phyloP scores from a whole-genome alignment of 2,888 invertebrate species.

The Gymnocheta viridis region DNA sequence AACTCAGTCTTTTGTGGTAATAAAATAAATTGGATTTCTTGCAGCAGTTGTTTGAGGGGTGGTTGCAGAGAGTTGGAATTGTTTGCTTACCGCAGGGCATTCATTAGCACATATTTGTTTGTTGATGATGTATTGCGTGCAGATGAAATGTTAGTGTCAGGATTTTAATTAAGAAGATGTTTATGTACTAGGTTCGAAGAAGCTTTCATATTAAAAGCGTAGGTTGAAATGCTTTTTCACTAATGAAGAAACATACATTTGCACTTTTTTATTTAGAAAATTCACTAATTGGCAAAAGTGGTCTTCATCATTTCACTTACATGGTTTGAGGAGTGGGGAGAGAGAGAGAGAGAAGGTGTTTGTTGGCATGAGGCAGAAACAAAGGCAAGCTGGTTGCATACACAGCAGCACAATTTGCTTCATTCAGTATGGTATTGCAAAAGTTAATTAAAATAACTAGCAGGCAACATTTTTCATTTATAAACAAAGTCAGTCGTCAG shows the following conservation, averaged over 20 bases:
- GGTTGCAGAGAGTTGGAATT: not conserved
- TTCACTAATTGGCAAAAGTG: conserved; percentile 79
- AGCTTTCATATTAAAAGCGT: conserved; percentile 78
- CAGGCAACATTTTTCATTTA: not conserved
- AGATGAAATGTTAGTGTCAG: conserved; percentile 75
- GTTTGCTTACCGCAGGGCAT: conserved; percentile 61
- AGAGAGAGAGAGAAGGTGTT: not conserved
- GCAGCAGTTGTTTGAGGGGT: not conserved
- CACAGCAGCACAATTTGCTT: not conserved
- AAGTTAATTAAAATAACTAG: conserved; percentile 63
- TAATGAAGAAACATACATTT: conserved; percentile 78
- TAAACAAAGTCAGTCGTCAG: conserved; percentile 1
- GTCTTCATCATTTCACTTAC: conserved; percentile 42
- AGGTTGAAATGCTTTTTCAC: conserved; percentile 79
- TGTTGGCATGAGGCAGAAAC: conserved; percentile 20
- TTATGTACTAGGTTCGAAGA: conserved; percentile 81
- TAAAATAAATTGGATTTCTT: conserved; percentile 71
- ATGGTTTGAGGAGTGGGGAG: not conserved
- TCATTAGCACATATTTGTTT: conserved; percentile 49
- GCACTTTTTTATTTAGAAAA: conserved; percentile 70
- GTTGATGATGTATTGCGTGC: conserved; percentile 63
- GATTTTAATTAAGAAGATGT: conserved; percentile 81
- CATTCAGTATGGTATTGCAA: conserved; percentile 1
- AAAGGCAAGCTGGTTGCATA: conserved; percentile 7
- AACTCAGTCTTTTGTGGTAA: conserved; percentile 67